phyloP scores from a whole-genome alignment of 1,140 invertebrate species.

The Aphidius gifuensis region DNA sequence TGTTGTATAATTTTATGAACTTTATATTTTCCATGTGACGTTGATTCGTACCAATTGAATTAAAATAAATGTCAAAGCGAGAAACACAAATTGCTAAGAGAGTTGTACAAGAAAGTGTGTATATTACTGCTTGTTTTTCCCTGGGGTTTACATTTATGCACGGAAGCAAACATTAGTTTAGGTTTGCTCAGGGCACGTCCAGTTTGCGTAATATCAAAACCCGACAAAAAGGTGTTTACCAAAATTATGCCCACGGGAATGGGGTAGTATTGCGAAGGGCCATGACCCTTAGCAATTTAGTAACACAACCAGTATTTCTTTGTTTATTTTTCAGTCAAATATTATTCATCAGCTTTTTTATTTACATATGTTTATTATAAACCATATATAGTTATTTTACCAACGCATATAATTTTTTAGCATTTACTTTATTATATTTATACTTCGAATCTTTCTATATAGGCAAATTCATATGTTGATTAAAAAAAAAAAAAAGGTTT shows the following conservation, averaged over 20 bases:
- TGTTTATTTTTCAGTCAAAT: conserved; percentile 15
- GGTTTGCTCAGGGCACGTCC: conserved; percentile 18
- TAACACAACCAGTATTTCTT: background rate
- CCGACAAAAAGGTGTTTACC: conserved; percentile 15
- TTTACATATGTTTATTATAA: background rate
- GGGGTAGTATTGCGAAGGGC: conserved; percentile 1
- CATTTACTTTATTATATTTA: too few species aligned
- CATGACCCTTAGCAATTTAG: conserved; percentile 9
- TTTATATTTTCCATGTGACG: conserved; percentile 15
- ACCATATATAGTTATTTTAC: too few species aligned
- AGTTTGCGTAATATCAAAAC: conserved; percentile 13
- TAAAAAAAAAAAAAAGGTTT: too few species aligned
- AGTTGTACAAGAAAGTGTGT: background rate
- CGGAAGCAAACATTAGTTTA: conserved; percentile 8
- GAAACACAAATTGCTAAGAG: too few species aligned
- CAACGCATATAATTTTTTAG: too few species aligned
- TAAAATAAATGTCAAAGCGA: too few species aligned
- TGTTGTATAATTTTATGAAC: background rate
- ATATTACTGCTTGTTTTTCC: conserved; percentile 11
- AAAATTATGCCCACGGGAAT: conserved; percentile 17
- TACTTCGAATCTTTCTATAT: too few species aligned
- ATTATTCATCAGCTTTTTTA: conserved; percentile 10
- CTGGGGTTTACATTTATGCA: conserved; percentile 7
- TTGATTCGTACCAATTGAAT: background rate
- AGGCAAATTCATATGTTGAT: too few species aligned